A percentile compares a stretch with the other conserved stretches of the same genome.
phyloP scores from a whole-genome alignment of 2,888 invertebrate species.

The Pammene aurita region DNA sequence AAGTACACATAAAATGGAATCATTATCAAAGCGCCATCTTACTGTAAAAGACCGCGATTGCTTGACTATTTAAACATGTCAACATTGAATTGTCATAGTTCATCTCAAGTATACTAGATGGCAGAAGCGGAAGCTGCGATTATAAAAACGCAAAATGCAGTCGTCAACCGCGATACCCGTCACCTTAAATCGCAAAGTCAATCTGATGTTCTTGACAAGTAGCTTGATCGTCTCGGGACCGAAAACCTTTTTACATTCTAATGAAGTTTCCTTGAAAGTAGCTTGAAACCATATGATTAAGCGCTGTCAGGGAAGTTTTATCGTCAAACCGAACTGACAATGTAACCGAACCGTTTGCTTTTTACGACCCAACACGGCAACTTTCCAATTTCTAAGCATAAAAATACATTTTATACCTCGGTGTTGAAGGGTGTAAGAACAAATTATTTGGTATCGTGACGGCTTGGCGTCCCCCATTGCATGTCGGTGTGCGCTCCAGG shows the following conservation, averaged over 20 bases:
- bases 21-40: no score
- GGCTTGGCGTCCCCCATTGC: conserved; percentile 28
- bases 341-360: conserved; percentile 12
- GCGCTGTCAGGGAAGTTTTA: conserved; percentile 13
- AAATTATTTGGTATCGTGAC: conserved; percentile 37
- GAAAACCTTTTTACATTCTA: background rate
- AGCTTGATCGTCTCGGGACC: no score
- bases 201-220: no score
- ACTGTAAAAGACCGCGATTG: no score
- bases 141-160: no score
- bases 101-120: no score
- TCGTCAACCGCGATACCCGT: no score
- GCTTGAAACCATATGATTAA: conserved; percentile 20
- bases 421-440: conserved; percentile 23
- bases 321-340: conserved; percentile 16
- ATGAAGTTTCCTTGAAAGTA: conserved; percentile 1
- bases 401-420: conserved; percentile 28
- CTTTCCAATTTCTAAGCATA: conserved; percentile 27
- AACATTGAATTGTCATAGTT: no score
- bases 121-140: no score
- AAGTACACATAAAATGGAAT: no score
- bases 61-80: no score
- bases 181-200: no score
- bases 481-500: conserved; percentile 23
- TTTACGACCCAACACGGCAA: conserved; percentile 25